Conservation (phyloP, 2,797 vertebrate species). For the Rachycentron canadum region DNA sequence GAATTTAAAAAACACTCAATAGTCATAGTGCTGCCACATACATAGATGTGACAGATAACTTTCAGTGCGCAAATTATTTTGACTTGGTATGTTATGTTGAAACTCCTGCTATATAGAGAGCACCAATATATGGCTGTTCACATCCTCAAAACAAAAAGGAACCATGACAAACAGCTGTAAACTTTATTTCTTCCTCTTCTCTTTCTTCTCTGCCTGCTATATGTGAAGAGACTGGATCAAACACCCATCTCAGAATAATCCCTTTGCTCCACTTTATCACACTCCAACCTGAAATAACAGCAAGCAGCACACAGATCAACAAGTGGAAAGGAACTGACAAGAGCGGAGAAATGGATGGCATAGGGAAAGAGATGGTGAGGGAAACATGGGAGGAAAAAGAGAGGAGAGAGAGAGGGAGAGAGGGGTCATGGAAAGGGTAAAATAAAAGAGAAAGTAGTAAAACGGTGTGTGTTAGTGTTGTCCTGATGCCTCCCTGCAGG, state of each 20-base stretch:
- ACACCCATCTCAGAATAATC: slow-evolving; percentile 44
- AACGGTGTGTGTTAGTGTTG: slow-evolving; percentile 84
- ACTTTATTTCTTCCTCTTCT: slow-evolving; percentile 8
- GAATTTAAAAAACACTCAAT: slow-evolving; percentile 10
- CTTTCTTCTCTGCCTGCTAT: slow-evolving; percentile 8
- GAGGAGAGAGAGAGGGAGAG: slow-evolving; percentile 46
- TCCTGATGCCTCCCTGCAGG: slow-evolving; percentile 84
- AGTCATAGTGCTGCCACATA: not conserved
- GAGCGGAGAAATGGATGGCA: slow-evolving; percentile 44
- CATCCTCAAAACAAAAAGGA: not conserved
- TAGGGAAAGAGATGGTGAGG: slow-evolving; percentile 55
- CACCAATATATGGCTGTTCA: not conserved
- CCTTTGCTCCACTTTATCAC: slow-evolving; percentile 61
- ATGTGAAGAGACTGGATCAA: slow-evolving; percentile 46
- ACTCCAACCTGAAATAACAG: slow-evolving; percentile 81
- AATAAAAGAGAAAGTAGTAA: slow-evolving; percentile 85
- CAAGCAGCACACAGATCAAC: slow-evolving; percentile 70
- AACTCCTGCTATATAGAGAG: not conserved
- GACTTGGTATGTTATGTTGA: not conserved
- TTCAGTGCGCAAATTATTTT: not conserved
- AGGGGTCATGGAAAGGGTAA: slow-evolving; percentile 81
- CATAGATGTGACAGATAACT: not conserved
- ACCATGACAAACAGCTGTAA: not conserved
- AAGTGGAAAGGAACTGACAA: slow-evolving; percentile 66
- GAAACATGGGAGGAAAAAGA: slow-evolving; percentile 65